Percentiles rank a stretch among this genome's conserved stretches.
phyloP scores from a whole-genome alignment of 2,113 vertebrate genomes.

The Siniperca chuatsi region DNA sequence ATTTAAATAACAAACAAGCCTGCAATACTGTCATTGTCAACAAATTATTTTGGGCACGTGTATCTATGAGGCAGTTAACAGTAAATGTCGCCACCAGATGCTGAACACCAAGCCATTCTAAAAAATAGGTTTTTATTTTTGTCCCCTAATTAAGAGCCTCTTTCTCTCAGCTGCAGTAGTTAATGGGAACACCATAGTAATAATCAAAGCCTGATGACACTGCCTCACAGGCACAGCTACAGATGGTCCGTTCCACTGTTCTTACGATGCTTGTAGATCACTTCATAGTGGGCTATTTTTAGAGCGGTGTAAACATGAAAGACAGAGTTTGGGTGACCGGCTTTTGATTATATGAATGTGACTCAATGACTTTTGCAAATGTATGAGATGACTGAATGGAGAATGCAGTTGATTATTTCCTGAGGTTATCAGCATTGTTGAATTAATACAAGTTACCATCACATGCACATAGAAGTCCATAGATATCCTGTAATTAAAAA shows the following conservation, averaged over 20 bases:
- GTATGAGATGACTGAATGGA: slow-evolving; percentile 41
- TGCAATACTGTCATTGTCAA: not conserved
- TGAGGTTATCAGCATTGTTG: not conserved
- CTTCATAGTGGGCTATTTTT: slow-evolving; percentile 65
- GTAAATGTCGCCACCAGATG: slow-evolving; percentile 46
- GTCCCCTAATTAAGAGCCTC: slow-evolving; percentile 34
- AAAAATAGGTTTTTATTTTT: slow-evolving; percentile 5
- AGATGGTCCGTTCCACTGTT: slow-evolving; percentile 59
- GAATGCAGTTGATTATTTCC: slow-evolving; percentile 27
- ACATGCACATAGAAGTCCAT: not conserved
- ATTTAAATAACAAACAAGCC: slow-evolving; percentile 32
- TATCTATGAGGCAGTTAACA: not conserved
- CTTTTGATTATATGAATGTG: slow-evolving; percentile 56
- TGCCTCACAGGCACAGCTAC: slow-evolving; percentile 53
- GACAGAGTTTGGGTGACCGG: slow-evolving; percentile 44
- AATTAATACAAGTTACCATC: not conserved
- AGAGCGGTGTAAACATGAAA: slow-evolving; percentile 48
- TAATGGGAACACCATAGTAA: slow-evolving; percentile 57
- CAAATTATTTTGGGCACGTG: not conserved
- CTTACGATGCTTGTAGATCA: slow-evolving; percentile 53
- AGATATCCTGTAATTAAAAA: not conserved
- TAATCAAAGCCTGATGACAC: slow-evolving; percentile 68
- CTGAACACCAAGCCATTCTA: slow-evolving; percentile 15
- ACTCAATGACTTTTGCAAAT: slow-evolving; percentile 40
- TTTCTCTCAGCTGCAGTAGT: slow-evolving; percentile 58